Evolutionary conservation across 2,797 vertebrate genomes (phyloP).

Genomic region (Choloepus didactylus): DNA sequence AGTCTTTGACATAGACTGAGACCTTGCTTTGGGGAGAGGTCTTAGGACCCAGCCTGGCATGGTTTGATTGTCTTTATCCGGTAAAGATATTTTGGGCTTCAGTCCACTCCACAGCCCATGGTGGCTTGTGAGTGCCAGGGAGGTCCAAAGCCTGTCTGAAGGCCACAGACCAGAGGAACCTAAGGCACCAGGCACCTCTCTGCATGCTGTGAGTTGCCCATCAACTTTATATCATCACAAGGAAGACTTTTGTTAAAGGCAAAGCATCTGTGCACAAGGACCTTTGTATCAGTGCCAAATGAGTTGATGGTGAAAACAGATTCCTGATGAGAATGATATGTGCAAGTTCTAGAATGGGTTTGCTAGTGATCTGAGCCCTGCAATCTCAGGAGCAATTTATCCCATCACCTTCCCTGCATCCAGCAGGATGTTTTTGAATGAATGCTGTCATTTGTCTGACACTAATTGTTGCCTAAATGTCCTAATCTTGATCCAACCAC

Average conservation of each 20-base stretch:
- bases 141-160: conserved; percentile 74
- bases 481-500: conserved; percentile 43
- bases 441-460: background rate
- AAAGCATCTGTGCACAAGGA: conserved; percentile 75
- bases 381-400: conserved; percentile 75
- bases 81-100: background rate
- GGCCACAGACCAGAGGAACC: conserved; percentile 76
- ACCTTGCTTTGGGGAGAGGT: conserved; percentile 39
- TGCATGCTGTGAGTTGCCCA: conserved; percentile 77
- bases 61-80: conserved; percentile 13
- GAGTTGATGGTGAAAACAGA: conserved; percentile 81
- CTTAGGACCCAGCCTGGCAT: conserved; percentile 31
- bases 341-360: conserved; percentile 85
- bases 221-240: conserved; percentile 69
- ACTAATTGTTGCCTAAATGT: background rate
- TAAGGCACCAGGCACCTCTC: conserved; percentile 59
- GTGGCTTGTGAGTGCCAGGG: background rate
- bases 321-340: conserved; percentile 84
- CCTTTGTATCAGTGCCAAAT: conserved; percentile 73
- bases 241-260: conserved; percentile 75
- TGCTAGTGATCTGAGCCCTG: conserved; percentile 84
- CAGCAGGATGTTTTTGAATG: conserved; percentile 50
- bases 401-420: background rate
- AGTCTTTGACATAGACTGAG: conserved; percentile 49
- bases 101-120: background rate